Evolutionary conservation across 2,113 vertebrate species (phyloP), one percentile per base, ranked within the genome.

Genomic region (Percopsis transmontana): DNA sequence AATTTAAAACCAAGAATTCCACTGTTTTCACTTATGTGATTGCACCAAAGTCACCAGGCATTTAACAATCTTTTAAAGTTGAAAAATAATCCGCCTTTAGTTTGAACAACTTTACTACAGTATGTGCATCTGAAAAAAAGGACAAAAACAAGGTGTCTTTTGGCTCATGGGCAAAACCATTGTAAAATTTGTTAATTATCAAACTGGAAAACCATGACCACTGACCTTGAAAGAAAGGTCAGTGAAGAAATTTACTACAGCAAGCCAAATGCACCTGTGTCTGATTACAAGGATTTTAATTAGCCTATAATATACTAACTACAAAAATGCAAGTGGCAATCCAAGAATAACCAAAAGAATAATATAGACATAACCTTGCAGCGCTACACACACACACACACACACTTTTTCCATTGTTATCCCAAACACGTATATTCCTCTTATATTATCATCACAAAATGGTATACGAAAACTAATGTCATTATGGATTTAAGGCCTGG

Each of bases 41-140:
- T 40, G 27, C 41, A 66, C 21, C 23, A 39, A 24, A 11, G 16
- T 44, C 23, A 47, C 39, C 42, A 57, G 53, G 53, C n/a, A n/a
- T n/a, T n/a, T 66, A 44, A 20, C n/a, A 19, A 18, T 21, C 15
- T n/a, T 65, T 47, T 23, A 75, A 42, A 66, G 59, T 68, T 12
- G 45, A 7, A 62, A 73, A 70, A 77, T 72, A 77, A 84, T 65
- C 38, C 16, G 44, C 5, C 20, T 75, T 62, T 76, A n/a, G n/a
- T n/a, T n/a, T n/a, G n/a, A n/a, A n/a, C n/a, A n/a, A n/a, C n/a
- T n/a, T n/a, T n/a, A n/a, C n/a, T n/a, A n/a, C n/a, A n/a, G n/a
- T n/a, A n/a, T n/a, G 27, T 33, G 27, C 27, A 6, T 33, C 27
- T 33, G 5, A 0, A 6, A 19, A 1, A 39, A 21, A 6, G 19